These are phyloP conservation scores for Todiramphus chloris DNA, from an alignment of 2,113 vertebrate genomes.

Conservation along the genomic window DNA sequence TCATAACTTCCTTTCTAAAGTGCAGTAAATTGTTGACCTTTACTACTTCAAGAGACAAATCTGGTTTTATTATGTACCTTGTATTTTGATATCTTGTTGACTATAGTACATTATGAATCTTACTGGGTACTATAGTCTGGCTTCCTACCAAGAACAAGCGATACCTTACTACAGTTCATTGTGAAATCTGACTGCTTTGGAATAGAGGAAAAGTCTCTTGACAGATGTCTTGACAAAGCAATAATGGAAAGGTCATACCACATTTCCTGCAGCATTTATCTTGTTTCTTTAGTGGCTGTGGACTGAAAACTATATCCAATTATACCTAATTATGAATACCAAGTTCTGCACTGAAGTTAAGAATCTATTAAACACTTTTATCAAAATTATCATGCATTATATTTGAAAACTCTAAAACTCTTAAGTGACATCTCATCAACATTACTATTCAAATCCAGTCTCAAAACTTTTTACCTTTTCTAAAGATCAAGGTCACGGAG, in stretches of 20 bases:
- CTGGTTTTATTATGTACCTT: background rate
- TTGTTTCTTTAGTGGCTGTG: constrained; percentile 32
- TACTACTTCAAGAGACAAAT: background rate
- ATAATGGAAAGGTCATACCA: constrained; percentile 58
- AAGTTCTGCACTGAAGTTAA: constrained; percentile 6
- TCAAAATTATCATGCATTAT: background rate
- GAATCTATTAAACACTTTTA: background rate
- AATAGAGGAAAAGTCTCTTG: constrained; percentile 30
- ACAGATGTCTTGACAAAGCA: constrained; percentile 62
- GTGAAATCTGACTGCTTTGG: background rate
- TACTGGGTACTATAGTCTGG: background rate
- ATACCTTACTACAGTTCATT: background rate
- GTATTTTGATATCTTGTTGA: background rate
- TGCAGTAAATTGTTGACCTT: background rate
- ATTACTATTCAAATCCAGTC: constrained; percentile 38
- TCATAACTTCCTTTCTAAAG: background rate
- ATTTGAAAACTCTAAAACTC: constrained; percentile 2
- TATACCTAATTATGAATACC: constrained; percentile 52
- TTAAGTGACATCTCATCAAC: background rate
- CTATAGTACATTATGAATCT: background rate
- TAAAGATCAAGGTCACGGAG: constrained; percentile 72
- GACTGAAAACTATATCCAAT: constrained; percentile 47
- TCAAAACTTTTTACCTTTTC: constrained; percentile 51
- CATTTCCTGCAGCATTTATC: constrained; percentile 52
- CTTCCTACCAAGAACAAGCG: background rate